Conservation (phyloP, 2,113 vertebrate genomes). For the Cephalopholis sonnerati region DNA sequence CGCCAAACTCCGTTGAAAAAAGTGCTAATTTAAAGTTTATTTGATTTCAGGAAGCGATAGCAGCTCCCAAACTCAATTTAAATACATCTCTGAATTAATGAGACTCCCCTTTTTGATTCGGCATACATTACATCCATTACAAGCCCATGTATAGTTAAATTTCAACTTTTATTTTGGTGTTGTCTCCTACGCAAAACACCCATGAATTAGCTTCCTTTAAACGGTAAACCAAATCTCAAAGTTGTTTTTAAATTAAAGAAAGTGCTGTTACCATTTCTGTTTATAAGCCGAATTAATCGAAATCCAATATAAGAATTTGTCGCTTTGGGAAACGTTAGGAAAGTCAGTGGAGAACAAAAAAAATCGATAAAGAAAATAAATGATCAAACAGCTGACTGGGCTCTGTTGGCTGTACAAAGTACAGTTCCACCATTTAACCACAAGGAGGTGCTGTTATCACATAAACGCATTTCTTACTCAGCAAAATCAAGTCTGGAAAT, state of each 20-base stretch:
- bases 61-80: fast-evolving
- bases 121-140: background rate
- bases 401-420: background rate
- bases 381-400: background rate
- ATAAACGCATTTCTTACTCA: background rate
- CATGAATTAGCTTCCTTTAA: fast-evolving
- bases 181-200: background rate
- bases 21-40: background rate
- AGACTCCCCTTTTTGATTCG: no score
- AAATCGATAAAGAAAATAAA: background rate
- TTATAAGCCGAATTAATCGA: background rate
- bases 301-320: background rate
- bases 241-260: background rate
- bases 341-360: background rate
- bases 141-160: background rate
- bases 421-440: background rate
- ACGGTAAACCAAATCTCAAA: background rate
- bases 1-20: background rate
- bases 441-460: background rate
- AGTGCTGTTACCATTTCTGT: background rate
- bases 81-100: fast-evolving
- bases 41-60: fast-evolving
- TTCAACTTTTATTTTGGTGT: background rate
- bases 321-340: background rate
- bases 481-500: background rate